Evolutionary conservation across 1,140 invertebrate genomes (phyloP), one percentile per base, ranked within the genome.

Genomic region (Drosophila ficusphila): DNA sequence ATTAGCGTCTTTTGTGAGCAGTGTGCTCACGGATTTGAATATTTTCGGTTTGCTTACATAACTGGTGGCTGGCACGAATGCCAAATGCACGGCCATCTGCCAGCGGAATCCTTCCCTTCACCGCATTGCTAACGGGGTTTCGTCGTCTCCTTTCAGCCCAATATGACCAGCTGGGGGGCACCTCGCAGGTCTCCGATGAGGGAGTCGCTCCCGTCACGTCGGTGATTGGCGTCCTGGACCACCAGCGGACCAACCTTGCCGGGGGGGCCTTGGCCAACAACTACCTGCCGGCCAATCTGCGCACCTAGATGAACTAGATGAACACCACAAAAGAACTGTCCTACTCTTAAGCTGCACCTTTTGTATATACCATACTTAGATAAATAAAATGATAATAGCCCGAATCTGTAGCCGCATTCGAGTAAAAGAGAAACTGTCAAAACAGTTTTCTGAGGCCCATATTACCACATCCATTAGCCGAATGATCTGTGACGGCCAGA

Each of bases 81-180:
- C n/a, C n/a, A n/a, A n/a, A n/a, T n/a, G n/a, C n/a, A n/a, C n/a
- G n/a, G n/a, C n/a, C n/a, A n/a, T n/a, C n/a, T n/a, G n/a, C n/a
- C n/a, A n/a, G n/a, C n/a, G n/a, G n/a, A n/a, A n/a, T n/a, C n/a
- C n/a, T n/a, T n/a, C n/a, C n/a, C n/a, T n/a, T n/a, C n/a, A n/a
- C 34, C 34, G 33, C 12, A 6, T 70, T 29, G 33, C 27, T 49
- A 12, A 77, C 38, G 33, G 31, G 9, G 54, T 44, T 33, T 21
- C 34, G 25, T n/a, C n/a, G 14, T 48, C 6, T 42, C 8, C 41
- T 67, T 73, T 18, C 54, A 91, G 90, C 88, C 19, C 90, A 91
- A 90, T 91, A 91, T 49, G 90, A 91, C 65, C 79, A 91, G 51
- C 76, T 91, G 14, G 90, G 90, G 14, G 90, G 90, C 33, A 91